A percentile compares a stretch with the other conserved stretches of the same genome.
phyloP scores from a whole-genome alignment of 53 echinoderm and acorn worm genomes.

The Hippasteria phrygiana region DNA sequence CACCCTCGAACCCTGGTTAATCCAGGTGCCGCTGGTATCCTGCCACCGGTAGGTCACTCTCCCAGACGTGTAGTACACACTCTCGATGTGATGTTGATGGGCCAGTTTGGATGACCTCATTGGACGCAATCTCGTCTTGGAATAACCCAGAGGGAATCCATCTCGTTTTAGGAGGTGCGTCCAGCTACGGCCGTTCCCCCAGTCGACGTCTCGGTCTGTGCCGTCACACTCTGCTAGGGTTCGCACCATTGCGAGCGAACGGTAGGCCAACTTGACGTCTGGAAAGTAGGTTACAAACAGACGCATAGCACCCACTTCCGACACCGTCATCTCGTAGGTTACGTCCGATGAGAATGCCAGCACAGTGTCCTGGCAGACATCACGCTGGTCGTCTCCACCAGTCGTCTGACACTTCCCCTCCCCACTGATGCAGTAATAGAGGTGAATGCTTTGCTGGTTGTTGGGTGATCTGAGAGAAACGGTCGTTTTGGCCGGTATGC shows the following conservation, averaged over 20 bases:
- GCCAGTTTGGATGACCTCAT: background rate
- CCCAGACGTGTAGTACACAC: constrained; percentile 54
- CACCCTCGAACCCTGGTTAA: background rate
- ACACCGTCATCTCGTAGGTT: constrained; percentile 45
- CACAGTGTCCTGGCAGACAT: constrained; percentile 16
- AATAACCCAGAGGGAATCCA: constrained; percentile 40
- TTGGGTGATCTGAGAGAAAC: constrained; percentile 44
- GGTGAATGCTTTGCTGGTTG: constrained; percentile 1
- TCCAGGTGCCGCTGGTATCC: constrained; percentile 8
- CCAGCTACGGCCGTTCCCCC: constrained; percentile 48
- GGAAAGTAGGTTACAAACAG: constrained; percentile 47
- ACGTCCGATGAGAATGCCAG: constrained; percentile 55
- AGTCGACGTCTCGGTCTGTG: constrained; percentile 53
- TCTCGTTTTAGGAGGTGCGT: constrained; percentile 43
- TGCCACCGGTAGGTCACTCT: constrained; percentile 24
- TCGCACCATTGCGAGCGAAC: constrained; percentile 27
- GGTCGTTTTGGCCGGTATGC: constrained; percentile 12
- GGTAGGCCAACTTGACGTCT: background rate
- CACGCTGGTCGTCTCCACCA: background rate
- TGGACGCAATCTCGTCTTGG: constrained; percentile 31
- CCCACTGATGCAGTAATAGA: constrained; percentile 60
- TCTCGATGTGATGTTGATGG: constrained; percentile 54
- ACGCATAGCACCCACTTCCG: constrained; percentile 33
- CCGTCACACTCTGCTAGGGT: constrained; percentile 13
- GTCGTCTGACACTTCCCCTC: background rate